A percentile compares a stretch with the other conserved stretches of the same genome.
Evolutionary conservation across 2,797 vertebrate species (phyloP).

Genomic region (Acipenser oxyrinchus): DNA sequence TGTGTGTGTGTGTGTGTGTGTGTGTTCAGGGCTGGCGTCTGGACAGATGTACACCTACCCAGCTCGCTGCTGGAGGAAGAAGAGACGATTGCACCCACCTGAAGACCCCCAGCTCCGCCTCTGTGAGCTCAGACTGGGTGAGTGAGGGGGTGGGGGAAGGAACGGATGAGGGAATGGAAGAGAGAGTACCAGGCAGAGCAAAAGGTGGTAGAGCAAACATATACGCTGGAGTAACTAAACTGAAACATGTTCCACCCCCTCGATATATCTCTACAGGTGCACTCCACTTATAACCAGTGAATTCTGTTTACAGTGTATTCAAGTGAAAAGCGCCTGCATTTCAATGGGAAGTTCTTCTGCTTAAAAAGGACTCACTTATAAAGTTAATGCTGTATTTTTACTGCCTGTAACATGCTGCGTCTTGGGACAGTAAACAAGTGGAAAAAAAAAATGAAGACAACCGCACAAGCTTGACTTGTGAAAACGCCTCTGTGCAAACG

Average conservation of each 20-base stretch:
- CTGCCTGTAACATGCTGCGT: no score
- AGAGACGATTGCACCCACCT: conserved; percentile 82
- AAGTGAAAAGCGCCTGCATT: no score
- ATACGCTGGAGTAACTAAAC: conserved; percentile 27
- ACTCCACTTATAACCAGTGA: no score
- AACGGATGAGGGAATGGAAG: conserved; percentile 62
- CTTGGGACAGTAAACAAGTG: no score
- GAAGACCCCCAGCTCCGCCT: conserved; percentile 83
- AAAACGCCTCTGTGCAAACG: no score
- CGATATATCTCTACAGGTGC: no score
- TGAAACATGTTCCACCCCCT: conserved; percentile 8
- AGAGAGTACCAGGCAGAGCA: conserved; percentile 56
- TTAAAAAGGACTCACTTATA: no score
- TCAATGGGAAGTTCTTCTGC: no score
- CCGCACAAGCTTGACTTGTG: no score
- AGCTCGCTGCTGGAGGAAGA: conserved; percentile 94
- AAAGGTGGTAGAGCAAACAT: conserved; percentile 35
- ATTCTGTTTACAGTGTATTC: no score
- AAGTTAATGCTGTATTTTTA: no score
- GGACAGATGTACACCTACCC: conserved; percentile 93
- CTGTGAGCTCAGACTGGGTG: conserved; percentile 87
- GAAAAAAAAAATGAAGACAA: no score
- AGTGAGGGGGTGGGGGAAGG: conserved; percentile 44
- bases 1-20: conserved; percentile 12
- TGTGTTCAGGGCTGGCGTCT: conserved; percentile 65